Conservation (phyloP, 2,888 invertebrate genomes). For the Belgica antarctica region DNA sequence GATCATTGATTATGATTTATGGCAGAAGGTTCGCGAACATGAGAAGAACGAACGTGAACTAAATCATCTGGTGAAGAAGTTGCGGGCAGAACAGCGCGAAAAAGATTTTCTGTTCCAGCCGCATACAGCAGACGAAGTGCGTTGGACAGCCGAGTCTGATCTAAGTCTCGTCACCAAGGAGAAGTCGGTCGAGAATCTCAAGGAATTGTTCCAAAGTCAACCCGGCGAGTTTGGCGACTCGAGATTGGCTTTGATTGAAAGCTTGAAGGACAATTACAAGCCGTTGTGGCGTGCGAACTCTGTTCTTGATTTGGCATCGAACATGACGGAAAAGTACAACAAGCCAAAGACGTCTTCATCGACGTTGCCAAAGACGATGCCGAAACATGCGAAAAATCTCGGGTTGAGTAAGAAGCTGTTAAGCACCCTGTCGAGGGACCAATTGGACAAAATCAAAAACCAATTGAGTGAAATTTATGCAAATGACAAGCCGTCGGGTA, state of each 20-base stretch:
- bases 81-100: conserved; percentile 75
- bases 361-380: conserved; percentile 52
- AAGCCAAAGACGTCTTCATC: conserved; percentile 53
- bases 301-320: conserved; percentile 74
- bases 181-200: conserved; percentile 83
- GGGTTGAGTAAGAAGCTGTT: conserved; percentile 75
- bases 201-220: conserved; percentile 70
- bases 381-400: conserved; percentile 56
- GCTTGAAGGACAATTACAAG: conserved; percentile 68
- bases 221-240: conserved; percentile 55
- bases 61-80: conserved; percentile 69
- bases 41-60: conserved; percentile 82
- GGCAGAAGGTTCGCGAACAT: conserved; percentile 75
- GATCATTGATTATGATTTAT: conserved; percentile 81
- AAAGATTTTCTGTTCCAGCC: conserved; percentile 81
- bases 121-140: conserved; percentile 67
- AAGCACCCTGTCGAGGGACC: conserved; percentile 81
- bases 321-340: conserved; percentile 64
- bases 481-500: conserved; percentile 44
- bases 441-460: conserved; percentile 74
- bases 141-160: conserved; percentile 75
- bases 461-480: conserved; percentile 81
- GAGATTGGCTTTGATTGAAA: background rate
- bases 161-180: conserved; percentile 77
- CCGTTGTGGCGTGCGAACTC: conserved; percentile 82